Base-by-base conservation (phyloP, 2,113 vertebrate genomes). In the Nanorana parkeri region DNA sequence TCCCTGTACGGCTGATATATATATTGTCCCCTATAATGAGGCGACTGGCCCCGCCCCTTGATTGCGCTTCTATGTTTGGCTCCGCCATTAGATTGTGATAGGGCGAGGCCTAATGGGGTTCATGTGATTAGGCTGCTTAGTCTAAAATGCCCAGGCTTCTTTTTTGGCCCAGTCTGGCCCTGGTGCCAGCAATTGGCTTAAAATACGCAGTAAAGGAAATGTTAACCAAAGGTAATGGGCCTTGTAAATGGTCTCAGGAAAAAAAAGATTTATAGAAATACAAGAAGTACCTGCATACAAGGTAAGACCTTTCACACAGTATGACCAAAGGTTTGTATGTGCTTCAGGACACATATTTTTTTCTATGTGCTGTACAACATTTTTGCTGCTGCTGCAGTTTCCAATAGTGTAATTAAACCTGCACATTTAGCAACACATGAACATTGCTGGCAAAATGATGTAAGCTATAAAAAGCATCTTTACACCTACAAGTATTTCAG, bases 361-460 rank as follows among this genome's bases (percentile, higher is more conserved):
- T 56, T 73, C 29, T 72, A n/a, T 32, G 52, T 19, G 13, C 24
- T 63, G 60, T 16, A 63, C 60, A 63, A 63, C 7, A 29, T 32
- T 60, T 58, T 74, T 16, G 29, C 71, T 60, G 55, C 71, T 60
- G 3, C 54, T 60, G 55, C 71, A 74, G 13, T 60, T 58, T 74
- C 19, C 21, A 20, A 23, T n/a, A 32, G 28, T 55, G 17, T 29
- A 28, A 29, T 72, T 55, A 74, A n/a, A 52, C 51, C 29, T 56
- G 29, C 68, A 29, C 29, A 58, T 58, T 36, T 55, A 21, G 54
- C 20, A 60, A 60, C 26, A 74, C 24, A 73, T 36, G 28, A 36
- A 3, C 13, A 32, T 21, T 32, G 23, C 68, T 71, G 68, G 54
- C 68, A 71, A 54, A 68, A 26, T 74, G 56, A 60, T 60, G 41